Conservation (phyloP, 2,113 vertebrate species). For the Oreochromis tanganicae region DNA sequence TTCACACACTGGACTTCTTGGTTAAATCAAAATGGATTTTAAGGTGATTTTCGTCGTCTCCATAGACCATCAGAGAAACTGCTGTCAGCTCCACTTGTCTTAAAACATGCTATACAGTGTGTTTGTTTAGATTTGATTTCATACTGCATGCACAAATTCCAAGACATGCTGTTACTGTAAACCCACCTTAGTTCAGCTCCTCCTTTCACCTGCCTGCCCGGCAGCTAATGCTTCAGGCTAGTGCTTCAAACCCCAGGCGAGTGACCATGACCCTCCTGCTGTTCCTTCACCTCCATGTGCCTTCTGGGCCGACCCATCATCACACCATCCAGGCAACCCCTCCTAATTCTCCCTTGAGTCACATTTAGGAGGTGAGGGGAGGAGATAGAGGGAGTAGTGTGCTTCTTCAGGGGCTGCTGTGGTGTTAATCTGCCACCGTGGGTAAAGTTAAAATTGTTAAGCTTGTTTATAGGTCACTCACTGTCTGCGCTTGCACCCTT, state of each 20-base stretch:
- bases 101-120: neutral
- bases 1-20: neutral
- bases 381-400: neutral
- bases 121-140: neutral
- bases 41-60: neutral
- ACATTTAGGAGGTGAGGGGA: neutral
- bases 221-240: neutral
- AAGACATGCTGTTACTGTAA: neutral
- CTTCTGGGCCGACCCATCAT: neutral
- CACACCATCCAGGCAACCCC: neutral
- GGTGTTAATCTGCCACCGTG: conserved; percentile 35
- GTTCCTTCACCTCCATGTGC: conserved; percentile 29
- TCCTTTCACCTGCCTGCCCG: neutral
- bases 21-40: neutral
- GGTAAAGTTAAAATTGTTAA: conserved; percentile 26
- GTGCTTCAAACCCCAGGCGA: neutral
- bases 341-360: neutral
- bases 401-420: conserved; percentile 28
- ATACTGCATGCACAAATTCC: neutral
- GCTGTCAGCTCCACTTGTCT: neutral
- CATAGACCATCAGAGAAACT: neutral
- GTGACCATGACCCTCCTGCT: conserved; percentile 2
- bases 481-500: conserved; percentile 22
- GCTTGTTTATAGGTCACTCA: conserved; percentile 61
- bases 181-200: neutral